Evolutionary conservation across 1,140 invertebrate species (phyloP).

Genomic region (Tetramorium parvispinum): DNA sequence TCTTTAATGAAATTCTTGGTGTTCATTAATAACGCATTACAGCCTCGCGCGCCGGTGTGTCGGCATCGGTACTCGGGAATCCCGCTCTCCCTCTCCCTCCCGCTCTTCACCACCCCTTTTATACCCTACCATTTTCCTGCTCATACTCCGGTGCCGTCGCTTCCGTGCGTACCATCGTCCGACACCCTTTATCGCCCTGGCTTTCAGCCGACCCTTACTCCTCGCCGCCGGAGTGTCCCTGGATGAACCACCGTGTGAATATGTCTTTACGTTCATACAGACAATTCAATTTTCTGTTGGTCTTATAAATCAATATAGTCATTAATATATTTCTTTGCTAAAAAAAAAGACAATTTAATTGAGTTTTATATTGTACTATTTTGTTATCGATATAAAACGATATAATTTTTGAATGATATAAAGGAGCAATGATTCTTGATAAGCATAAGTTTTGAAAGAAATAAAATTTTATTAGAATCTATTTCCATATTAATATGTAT

Average conservation of each 20-base stretch:
- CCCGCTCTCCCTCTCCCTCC: conserved; percentile 39
- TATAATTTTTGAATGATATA: neutral
- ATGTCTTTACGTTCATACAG: neutral
- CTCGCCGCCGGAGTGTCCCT: conserved; percentile 10
- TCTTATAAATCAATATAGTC: neutral
- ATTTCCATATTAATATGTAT: neutral
- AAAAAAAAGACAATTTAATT: neutral
- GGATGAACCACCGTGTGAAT: conserved; percentile 18
- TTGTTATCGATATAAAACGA: neutral
- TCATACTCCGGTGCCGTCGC: conserved; percentile 47
- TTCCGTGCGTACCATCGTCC: conserved; percentile 53
- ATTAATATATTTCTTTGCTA: neutral
- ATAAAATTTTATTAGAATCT: neutral
- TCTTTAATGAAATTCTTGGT: conserved; percentile 90
- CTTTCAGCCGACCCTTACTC: conserved; percentile 36
- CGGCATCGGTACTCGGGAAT: conserved; percentile 75
- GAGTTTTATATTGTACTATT: neutral
- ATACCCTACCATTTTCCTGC: conserved; percentile 52
- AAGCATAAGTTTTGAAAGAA: conserved; percentile 1
- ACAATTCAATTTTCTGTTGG: conserved; percentile 15
- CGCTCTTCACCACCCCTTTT: conserved; percentile 26
- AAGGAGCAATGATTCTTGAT: neutral
- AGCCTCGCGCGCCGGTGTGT: conserved; percentile 79
- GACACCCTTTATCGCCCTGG: conserved; percentile 62
- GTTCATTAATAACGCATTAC: conserved; percentile 90